These are phyloP conservation scores for Microhierax caerulescens DNA, from an alignment of 2,797 vertebrate species.

Conservation along the genomic window DNA sequence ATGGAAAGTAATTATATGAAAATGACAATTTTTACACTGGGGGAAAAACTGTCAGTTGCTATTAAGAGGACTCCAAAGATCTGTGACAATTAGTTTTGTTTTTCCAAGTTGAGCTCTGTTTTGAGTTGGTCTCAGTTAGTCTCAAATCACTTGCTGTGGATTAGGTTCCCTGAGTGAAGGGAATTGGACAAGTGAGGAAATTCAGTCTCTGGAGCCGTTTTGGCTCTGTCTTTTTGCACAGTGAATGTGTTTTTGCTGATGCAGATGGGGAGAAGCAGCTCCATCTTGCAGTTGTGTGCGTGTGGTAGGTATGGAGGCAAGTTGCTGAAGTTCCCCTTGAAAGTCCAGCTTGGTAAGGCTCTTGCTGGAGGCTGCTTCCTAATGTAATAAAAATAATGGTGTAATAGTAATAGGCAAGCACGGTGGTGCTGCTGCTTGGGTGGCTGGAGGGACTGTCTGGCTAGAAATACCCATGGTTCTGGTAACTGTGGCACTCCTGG, in stretches of 20 bases:
- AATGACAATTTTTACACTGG: background rate
- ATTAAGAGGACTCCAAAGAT: background rate
- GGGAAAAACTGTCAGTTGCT: background rate
- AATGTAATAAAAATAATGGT: background rate
- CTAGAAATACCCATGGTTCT: background rate
- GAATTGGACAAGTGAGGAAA: background rate
- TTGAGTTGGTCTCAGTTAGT: background rate
- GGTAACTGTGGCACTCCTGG: background rate
- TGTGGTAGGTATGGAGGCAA: rapidly evolving
- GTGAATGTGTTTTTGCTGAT: background rate
- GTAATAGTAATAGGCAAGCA: background rate
- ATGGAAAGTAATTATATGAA: background rate
- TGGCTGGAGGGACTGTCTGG: background rate
- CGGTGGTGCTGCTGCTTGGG: background rate
- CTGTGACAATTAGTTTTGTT: background rate
- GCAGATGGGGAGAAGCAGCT: background rate
- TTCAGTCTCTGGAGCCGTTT: background rate
- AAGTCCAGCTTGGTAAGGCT: background rate
- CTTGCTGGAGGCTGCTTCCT: background rate
- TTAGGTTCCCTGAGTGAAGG: rapidly evolving
- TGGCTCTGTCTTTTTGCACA: background rate
- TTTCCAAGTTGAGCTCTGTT: background rate
- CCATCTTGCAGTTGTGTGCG: rapidly evolving
- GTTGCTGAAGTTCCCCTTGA: background rate
- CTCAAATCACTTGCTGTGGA: rapidly evolving